Conservation (phyloP, 2,888 invertebrate species). For the Scaptodrosophila latifasciaeformis region DNA sequence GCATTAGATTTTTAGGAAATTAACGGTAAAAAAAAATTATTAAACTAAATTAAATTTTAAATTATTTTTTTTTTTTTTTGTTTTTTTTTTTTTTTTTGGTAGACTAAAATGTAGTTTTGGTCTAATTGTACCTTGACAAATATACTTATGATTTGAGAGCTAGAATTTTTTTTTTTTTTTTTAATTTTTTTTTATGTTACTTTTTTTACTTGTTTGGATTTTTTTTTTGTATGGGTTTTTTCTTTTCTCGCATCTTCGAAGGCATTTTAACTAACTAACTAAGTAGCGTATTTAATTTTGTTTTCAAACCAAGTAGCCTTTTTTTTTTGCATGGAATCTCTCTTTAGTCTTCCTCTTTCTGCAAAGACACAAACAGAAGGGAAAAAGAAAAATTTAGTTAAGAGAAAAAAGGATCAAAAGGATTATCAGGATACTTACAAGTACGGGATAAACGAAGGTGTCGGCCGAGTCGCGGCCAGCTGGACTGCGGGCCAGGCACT, state of each 20-base stretch:
- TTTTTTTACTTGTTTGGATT: slow-evolving; percentile 23
- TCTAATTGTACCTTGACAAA: slow-evolving; percentile 29
- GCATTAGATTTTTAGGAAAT: slow-evolving; percentile 60
- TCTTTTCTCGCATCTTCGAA: slow-evolving; percentile 60
- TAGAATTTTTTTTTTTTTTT: slow-evolving; percentile 13
- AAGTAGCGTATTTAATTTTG: slow-evolving; percentile 43
- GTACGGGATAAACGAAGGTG: slow-evolving; percentile 85
- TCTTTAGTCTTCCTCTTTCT: slow-evolving; percentile 66
- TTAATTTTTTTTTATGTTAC: slow-evolving; percentile 27
- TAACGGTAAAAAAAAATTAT: slow-evolving; percentile 12
- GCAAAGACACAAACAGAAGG: slow-evolving; percentile 26
- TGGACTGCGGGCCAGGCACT: slow-evolving; percentile 83
- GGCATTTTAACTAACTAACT: slow-evolving; percentile 68
- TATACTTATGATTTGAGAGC: too few species aligned
- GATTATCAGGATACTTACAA: slow-evolving; percentile 67
- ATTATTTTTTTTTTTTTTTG: slow-evolving; percentile 17
- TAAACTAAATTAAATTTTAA: neutral
- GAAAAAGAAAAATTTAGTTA: slow-evolving; percentile 3
- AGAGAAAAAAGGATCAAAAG: too few species aligned
- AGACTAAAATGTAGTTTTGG: neutral
- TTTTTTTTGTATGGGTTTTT: slow-evolving; percentile 25
- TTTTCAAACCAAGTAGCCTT: slow-evolving; percentile 62
- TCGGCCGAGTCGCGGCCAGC: slow-evolving; percentile 79
- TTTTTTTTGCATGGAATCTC: slow-evolving; percentile 32
- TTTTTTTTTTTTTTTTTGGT: slow-evolving; percentile 8